These are phyloP conservation scores for Toxostoma redivivum DNA, from an alignment of 2,113 vertebrate species.

Conservation along the genomic window DNA sequence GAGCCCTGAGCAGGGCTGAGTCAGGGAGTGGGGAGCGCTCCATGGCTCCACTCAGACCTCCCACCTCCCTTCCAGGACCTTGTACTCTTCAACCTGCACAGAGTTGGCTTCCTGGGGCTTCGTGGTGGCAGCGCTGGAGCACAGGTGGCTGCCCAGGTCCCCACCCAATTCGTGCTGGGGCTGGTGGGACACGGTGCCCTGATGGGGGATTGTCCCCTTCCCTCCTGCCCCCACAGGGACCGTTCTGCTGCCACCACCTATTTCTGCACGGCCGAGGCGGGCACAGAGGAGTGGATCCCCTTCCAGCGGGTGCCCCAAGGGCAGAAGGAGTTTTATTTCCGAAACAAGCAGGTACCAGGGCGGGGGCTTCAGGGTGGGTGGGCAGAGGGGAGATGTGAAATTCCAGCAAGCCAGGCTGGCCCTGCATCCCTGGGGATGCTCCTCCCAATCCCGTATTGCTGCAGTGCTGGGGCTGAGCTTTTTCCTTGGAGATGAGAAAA, in stretches of 20 bases:
- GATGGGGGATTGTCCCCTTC: not conserved
- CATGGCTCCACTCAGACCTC: rapidly evolving
- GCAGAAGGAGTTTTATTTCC: constrained; percentile 74
- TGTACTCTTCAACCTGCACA: constrained; percentile 72
- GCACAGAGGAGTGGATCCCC: constrained; percentile 72
- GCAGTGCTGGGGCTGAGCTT: not conserved
- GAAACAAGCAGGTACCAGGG: constrained; percentile 74
- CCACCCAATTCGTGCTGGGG: rapidly evolving
- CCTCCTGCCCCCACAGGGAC: constrained; percentile 58
- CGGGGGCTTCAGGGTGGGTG: not conserved
- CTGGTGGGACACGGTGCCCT: not conserved
- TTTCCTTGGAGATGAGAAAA: not conserved
- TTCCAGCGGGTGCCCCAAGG: constrained; percentile 49
- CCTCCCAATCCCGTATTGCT: rapidly evolving
- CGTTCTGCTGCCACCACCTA: constrained; percentile 72
- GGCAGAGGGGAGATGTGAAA: rapidly evolving
- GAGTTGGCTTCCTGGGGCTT: constrained; percentile 77
- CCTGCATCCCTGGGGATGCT: not conserved
- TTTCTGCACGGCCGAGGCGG: constrained; percentile 1
- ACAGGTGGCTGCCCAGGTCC: constrained; percentile 61
- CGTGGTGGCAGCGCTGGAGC: constrained; percentile 68
- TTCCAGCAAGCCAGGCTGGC: not conserved
- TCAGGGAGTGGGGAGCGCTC: rapidly evolving
- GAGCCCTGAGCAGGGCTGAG: not conserved
- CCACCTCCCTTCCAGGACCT: constrained; percentile 31